Base-by-base conservation (phyloP, 2,113 vertebrate genomes). In the Motacilla tschutschensis region DNA sequence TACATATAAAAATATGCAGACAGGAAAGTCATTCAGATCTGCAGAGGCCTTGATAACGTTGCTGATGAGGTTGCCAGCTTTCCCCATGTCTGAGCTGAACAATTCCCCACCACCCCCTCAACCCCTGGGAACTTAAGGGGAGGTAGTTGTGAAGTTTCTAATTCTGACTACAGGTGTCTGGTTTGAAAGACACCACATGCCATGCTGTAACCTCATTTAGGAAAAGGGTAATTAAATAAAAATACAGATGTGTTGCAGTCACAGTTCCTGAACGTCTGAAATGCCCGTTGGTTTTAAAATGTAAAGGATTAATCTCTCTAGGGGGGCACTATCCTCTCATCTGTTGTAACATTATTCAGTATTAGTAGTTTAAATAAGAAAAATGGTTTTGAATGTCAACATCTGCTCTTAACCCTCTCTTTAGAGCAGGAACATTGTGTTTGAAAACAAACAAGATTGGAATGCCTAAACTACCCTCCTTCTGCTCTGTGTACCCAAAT, bases 181-280 rank as follows among this genome's bases (percentile, higher is more conserved):
- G 76, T 91, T 94, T 93, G 91, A 96, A 93, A 77, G 76, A 70
- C 88, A 90, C 92, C 95, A 87, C 65, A 48, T 95, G 89, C 78
- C 70, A 79, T 65, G 65, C 77, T 95, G 95, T 92, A 96, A 95
- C 93, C 87, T 92, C 93, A 93, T 95, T 96, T 95, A 95, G 89
- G 92, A 95, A 95, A 96, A 70, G 76, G 55, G 88, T 96, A 96
- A 97, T 96, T 96, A 96, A 96, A 96, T 96, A 94, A 95, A 96
- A 97, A 92, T 94, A 93, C 96, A 96, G 95, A 95, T 94, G 95
- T 95, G 90, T 90, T 92, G 59, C 87, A 87, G 83, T 93, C 93
- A 94, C 92, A 96, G 93, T 94, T 94, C 89, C 86, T 91, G 95
- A 95, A 92, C 94, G 90, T 91, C 88, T 93, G 94, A 96, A 95